Percentiles rank a stretch among this genome's conserved stretches.
These are phyloP conservation scores for Astatoreochromis straeleni DNA, from an alignment of 2,113 vertebrate genomes.

Conservation along the genomic window DNA sequence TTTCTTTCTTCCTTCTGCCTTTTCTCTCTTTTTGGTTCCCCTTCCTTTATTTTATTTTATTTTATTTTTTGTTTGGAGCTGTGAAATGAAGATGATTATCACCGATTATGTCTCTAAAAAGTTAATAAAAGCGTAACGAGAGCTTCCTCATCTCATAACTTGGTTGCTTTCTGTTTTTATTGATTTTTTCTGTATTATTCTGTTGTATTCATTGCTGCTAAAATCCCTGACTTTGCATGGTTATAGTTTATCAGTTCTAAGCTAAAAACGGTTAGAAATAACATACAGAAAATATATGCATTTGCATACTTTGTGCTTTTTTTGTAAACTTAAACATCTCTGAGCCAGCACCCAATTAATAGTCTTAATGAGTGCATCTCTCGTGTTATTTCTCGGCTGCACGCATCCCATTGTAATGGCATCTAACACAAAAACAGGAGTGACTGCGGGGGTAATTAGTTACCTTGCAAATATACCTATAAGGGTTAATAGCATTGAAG, in stretches of 20 bases:
- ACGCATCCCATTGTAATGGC: slow-evolving; percentile 57
- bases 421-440: slow-evolving; percentile 60
- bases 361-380: slow-evolving; percentile 69
- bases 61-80: slow-evolving; percentile 88
- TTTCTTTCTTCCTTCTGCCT: slow-evolving; percentile 71
- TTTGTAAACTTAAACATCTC: slow-evolving; percentile 56
- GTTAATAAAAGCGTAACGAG: slow-evolving; percentile 84
- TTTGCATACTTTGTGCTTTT: slow-evolving; percentile 5
- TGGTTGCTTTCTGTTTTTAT: slow-evolving; percentile 68
- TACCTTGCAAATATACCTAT: slow-evolving; percentile 68
- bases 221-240: neutral
- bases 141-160: slow-evolving; percentile 81
- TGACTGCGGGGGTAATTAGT: slow-evolving; percentile 72
- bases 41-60: slow-evolving; percentile 74
- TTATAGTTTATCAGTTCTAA: neutral
- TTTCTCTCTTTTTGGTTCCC: slow-evolving; percentile 32
- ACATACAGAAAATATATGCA: neutral
- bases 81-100: slow-evolving; percentile 96
- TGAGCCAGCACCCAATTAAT: slow-evolving; percentile 66
- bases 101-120: slow-evolving; percentile 86
- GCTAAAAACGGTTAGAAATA: neutral
- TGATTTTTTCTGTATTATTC: neutral
- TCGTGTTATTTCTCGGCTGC: slow-evolving; percentile 58
- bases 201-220: slow-evolving; percentile 64
- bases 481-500: slow-evolving; percentile 76